Evolutionary conservation across 2,888 invertebrate species (phyloP).

Genomic region (Melanchra persicariae): DNA sequence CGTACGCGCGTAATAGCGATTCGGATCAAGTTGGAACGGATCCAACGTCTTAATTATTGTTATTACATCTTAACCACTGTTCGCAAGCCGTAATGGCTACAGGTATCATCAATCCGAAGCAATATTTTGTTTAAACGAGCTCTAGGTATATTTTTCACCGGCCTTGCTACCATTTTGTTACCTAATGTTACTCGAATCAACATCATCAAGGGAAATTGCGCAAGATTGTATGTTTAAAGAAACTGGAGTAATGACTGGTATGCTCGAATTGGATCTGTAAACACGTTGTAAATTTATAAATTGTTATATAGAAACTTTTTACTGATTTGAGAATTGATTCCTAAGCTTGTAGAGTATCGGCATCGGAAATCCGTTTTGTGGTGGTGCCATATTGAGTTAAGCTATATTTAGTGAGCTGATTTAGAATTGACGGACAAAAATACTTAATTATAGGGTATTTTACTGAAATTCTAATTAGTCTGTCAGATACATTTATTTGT

Average conservation of each 20-base stretch:
- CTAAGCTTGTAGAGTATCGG: background rate
- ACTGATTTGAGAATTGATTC: conserved; percentile 36
- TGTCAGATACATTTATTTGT: too few relatives aligned
- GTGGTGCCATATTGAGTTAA: background rate
- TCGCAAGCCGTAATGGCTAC: conserved; percentile 77
- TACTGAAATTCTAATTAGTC: too few relatives aligned
- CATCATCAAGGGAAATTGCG: conserved; percentile 72
- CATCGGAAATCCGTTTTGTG: background rate
- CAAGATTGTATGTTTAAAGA: conserved; percentile 67
- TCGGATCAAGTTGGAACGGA: conserved; percentile 39
- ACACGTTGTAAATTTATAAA: conserved; percentile 44
- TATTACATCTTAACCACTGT: conserved; percentile 78
- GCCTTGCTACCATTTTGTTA: conserved; percentile 76
- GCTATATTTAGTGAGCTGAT: background rate
- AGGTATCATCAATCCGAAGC: conserved; percentile 77
- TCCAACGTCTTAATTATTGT: conserved; percentile 82
- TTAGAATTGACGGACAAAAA: background rate
- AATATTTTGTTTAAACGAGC: conserved; percentile 81
- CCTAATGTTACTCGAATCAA: conserved; percentile 69
- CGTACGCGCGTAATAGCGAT: conserved; percentile 25
- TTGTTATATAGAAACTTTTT: conserved; percentile 30
- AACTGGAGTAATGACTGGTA: conserved; percentile 58
- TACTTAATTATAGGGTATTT: too few relatives aligned
- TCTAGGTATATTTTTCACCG: conserved; percentile 65
- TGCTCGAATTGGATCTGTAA: conserved; percentile 39